phyloP scores from a whole-genome alignment of 2,888 invertebrate species.

The Phyllotreta cruciferae region DNA sequence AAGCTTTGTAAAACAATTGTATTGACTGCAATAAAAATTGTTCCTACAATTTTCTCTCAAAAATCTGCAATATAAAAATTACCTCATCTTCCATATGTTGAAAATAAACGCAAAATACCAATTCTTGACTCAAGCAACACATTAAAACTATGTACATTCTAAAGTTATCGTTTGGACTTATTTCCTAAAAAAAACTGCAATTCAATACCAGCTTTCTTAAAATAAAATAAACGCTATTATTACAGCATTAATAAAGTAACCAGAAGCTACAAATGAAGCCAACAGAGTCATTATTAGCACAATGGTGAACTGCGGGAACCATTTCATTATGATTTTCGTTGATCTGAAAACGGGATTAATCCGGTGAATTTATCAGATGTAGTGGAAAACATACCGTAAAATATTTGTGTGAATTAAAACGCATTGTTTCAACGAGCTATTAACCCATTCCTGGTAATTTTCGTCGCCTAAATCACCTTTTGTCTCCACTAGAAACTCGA shows the following conservation, averaged over 20 bases:
- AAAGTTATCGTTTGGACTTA: conserved; percentile 9
- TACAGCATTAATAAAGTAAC: background rate
- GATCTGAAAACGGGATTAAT: background rate
- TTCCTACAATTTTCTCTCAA: background rate
- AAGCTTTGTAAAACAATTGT: background rate
- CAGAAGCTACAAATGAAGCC: background rate
- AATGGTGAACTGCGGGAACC: background rate
- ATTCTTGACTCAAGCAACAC: conserved; percentile 6
- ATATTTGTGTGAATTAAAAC: conserved; percentile 1
- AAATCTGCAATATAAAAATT: background rate
- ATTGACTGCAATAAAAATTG: background rate
- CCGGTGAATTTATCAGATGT: background rate
- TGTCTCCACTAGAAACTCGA: background rate
- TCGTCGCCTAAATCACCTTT: background rate
- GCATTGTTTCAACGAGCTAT: background rate
- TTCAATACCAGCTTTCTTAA: background rate
- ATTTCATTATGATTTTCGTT: background rate
- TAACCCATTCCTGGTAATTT: background rate
- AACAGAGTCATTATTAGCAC: background rate
- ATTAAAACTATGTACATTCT: conserved; percentile 15
- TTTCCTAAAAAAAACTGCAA: conserved; percentile 8
- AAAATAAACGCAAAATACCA: conserved; percentile 1
- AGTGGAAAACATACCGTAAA: conserved; percentile 2
- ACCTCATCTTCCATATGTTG: conserved; percentile 6
- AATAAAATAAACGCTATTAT: background rate